Evolutionary conservation across 2,113 vertebrate genomes (phyloP), one percentile per base, ranked within the genome.

Genomic region (Abramis brama): DNA sequence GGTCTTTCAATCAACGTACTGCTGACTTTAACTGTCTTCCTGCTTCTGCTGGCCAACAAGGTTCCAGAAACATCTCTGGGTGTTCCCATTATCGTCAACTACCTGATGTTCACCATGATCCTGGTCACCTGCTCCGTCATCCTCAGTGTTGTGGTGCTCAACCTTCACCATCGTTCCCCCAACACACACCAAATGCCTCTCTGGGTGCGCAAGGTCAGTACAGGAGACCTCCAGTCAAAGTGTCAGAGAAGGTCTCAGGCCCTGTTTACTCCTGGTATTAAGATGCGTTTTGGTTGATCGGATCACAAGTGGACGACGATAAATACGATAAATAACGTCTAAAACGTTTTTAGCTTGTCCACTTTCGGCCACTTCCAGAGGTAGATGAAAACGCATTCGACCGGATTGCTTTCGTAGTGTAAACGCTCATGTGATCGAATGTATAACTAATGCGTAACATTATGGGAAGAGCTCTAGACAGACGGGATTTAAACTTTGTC

Each of bases 91-190:
- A 97, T 98, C 2, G 95, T 97, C 90, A 97, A 97, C 90, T 98
- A 98, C 91, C 95, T 98, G 85, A 97, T 97, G 96, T 96, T 97
- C 90, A 97, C 96, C 88, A 97, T 98, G 97, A 92, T 95, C 90
- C 94, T 98, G 59, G 96, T 97, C 88, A 97, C 97, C 4, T 96
- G 94, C 91, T 97, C 97, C 0, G 97, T 98, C 93, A 97, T 97
- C 91, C 94, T 98, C 74, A 96, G 97, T 0, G 97, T 98, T 36
- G 95, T 97, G 10, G 97, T 97, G 79, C 96, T 98, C 80, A 98
- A 97, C 90, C 91, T 98, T 62, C 97, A 98, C 88, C 96, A 97
- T 83, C 97, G 97, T 45, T 97, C 97, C 1, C 93, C 97, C 75
- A 95, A 92, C 89, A 97, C 97, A 5, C 97, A 98, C 85, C 88